Base-by-base conservation (phyloP, 92 coral and sea anemone genomes). In the Heliopora coerulea region DNA sequence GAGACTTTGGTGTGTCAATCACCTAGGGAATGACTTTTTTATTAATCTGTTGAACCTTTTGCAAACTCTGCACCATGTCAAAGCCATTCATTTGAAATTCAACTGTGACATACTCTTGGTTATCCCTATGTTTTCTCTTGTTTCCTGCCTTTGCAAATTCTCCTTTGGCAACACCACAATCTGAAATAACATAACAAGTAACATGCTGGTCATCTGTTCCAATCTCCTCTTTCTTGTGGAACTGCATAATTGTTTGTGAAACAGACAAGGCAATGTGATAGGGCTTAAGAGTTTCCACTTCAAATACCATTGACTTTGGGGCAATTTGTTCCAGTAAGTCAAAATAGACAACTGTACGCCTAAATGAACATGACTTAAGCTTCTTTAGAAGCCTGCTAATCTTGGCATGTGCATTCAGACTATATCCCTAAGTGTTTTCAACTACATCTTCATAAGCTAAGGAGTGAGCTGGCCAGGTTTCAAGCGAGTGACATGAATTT, bases 391-490 rank as follows among this genome's bases (percentile, higher is more conserved):
- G 32, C 1, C 65, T 37, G 30, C n/a, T 70, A 24, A 70, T 65
- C 46, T 69, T 80, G 6, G 79, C 78, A 31, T 42, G 35, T 15
- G 66, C 48, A 44, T 61, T 80, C 56, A 70, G 58, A 6, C 32
- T 20, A n/a, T 6, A 20, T 23, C 49, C 79, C 54, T 49, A 68
- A 50, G 9, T 41, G 25, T 31, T 72, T 50, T 33, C 46, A 35
- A 52, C 35, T 68, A 31, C 59, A 59, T 15, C n/a, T n/a, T n/a
- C n/a, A n/a, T n/a, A n/a, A n/a, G n/a, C n/a, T n/a, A n/a, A n/a
- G n/a, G n/a, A n/a, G n/a, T n/a, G n/a, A n/a, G 75, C 84, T 24
- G 84, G 66, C 84, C 84, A 80, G 40, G 65, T 80, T 49, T 59
- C 73, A 30, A 79, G 83, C 70, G 72, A 31, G 83, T 79, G 44